Evolutionary conservation across 2,113 vertebrate species (phyloP), one percentile per base, ranked within the genome.

Genomic region (Rhinolophus sinicus): DNA sequence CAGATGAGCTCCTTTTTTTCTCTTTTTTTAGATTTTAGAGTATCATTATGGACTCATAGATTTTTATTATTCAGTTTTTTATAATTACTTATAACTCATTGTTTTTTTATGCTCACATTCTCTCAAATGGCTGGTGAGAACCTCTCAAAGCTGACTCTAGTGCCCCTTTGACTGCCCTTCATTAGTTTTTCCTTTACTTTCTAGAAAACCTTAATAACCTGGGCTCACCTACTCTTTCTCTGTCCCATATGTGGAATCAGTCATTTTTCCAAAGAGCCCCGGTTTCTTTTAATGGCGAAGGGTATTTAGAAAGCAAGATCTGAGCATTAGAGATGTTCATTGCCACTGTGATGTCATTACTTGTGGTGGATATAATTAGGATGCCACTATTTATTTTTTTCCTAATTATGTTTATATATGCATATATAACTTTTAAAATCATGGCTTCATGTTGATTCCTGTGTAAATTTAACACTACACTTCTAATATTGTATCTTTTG

Each of bases 41-140:
- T 69, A 11, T 38, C 56, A 44, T 78, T 86, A 50, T 84, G 15
- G 47, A 83, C 35, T 78, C 30, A 18, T 28, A 44, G 58, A 33
- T 65, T 85, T 84, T 89, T 73, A 72, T 40, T 84, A 47, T 94
- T 88, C 47, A n/a, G 3, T 96, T 86, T 58, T 26, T 78, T 85
- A 50, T 6, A 75, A 80, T 89, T 54, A 73, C 2, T 88, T 90
- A 26, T 70, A 72, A 54, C 65, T 30, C 78, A 28, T 4, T 88
- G 47, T 83, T 94, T 94, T 78, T 78, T 72, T 50, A 40, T 78
- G 35, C 38, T 80, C 7, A 50, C 4, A 58, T 56, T 85, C 47
- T 94, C 50, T 67, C 65, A 72, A 64, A 70, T 35, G 64, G 50
- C 85, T 80, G 67, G 47, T 33, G 65, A 93, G 50, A 85, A 30